A percentile compares a stretch with the other conserved stretches of the same genome.
Evolutionary conservation across 2,888 invertebrate species (phyloP).

Genomic region (Tetanocera ferruginea): DNA sequence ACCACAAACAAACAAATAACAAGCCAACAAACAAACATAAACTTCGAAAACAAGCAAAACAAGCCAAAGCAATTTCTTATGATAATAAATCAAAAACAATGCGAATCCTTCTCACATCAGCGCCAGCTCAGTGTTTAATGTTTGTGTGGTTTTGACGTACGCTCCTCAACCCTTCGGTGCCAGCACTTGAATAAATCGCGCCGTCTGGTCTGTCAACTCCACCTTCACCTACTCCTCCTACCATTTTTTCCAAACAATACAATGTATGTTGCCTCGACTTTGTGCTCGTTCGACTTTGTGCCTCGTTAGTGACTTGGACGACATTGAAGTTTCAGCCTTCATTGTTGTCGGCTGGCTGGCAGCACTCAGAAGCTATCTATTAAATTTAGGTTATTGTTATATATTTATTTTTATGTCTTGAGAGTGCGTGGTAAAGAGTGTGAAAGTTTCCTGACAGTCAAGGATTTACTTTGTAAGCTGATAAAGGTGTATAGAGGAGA

Average conservation of each 20-base stretch:
- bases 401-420: not conserved
- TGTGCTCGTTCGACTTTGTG: no score
- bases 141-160: not conserved
- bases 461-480: no score
- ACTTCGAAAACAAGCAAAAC: not conserved
- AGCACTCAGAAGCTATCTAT: not conserved
- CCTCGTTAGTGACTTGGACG: not conserved
- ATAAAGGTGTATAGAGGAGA: no score
- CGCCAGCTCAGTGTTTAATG: no score
- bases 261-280: no score
- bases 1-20: not conserved
- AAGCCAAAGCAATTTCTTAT: not conserved
- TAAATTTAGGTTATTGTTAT: not conserved
- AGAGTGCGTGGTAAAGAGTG: not conserved
- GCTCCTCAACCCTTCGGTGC: not conserved
- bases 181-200: not conserved
- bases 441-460: not conserved
- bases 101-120: not conserved
- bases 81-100: slow-evolving; percentile 20
- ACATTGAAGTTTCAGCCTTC: slow-evolving; percentile 22
- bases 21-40: not conserved
- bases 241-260: no score
- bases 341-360: not conserved
- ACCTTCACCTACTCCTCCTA: no score
- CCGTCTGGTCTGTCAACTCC: not conserved